Evolutionary conservation across 37 sponge, comb jelly and placozoan genomes (phyloP), one percentile per base, ranked within the genome.

Genomic region (Hexactinellida sp.): DNA sequence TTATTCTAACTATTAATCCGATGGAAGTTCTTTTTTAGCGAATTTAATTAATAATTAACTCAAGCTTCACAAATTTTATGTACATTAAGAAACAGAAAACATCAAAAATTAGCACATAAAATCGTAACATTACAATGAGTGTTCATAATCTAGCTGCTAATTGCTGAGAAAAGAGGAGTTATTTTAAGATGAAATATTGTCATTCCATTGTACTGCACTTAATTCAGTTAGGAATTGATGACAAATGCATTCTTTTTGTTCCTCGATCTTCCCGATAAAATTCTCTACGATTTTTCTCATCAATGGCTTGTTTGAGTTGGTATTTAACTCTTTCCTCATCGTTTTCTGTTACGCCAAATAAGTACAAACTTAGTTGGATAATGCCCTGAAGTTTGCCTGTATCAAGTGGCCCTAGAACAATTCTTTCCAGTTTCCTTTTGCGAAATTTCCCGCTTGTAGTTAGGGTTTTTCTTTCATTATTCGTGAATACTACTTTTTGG

Each of bases 251-350:
- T 23, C 76, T 63, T n/a, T 63, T 63, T 3, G 76, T 63, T 7
- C 76, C 76, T 21, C 76, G 76, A n/a, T 63, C 76, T 63, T 63
- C 76, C 3, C 76, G 76, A n/a, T 63, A 63, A n/a, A 63, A 63
- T 63, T 63, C 76, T 28, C 76, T 10, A 23, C 76, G 76, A n/a
- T 63, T 63, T 63, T 63, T 63, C 34, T 63, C 76, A 63, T 63
- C 76, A 63, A 63, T 63, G 19, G 76, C 76, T n/a, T 63, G 76
- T 63, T 63, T 63, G 28, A 63, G 30, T n/a, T 63, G 76, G 76
- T 63, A 63, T 28, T 63, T 63, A 7, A 63, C 76, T 63, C 76
- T 63, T 7, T 63, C 76, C 13, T 63, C 76, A 63, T 63, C 76
- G 3, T 1, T n/a, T 7, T 25, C 76, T 21, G 76, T 28, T 7